Evolutionary conservation across 1,140 invertebrate genomes (phyloP).

Genomic region (Apis florea): DNA sequence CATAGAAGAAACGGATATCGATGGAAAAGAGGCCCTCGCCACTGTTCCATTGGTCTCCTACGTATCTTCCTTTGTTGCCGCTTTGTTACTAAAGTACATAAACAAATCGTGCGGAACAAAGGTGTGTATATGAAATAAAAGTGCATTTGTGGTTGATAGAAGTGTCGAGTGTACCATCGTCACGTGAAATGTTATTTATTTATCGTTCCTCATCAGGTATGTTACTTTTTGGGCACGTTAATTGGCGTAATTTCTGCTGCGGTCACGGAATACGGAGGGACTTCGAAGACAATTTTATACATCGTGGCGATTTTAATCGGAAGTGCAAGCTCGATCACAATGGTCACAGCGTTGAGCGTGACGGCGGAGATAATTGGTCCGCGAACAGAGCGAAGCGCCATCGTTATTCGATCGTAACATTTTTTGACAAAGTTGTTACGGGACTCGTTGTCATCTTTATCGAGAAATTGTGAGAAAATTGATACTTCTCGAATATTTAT

Average conservation of each 20-base stretch:
- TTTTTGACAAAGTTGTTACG: conserved; percentile 95
- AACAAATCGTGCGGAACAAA: conserved; percentile 81
- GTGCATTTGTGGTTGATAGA: conserved; percentile 76
- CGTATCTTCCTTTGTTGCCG: conserved; percentile 90
- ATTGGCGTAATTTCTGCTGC: conserved; percentile 72
- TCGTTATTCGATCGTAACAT: conserved; percentile 97
- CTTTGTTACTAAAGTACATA: conserved; percentile 88
- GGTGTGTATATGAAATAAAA: conserved; percentile 75
- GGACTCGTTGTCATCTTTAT: conserved; percentile 93
- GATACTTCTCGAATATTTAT: conserved; percentile 29
- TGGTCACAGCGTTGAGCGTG: conserved; percentile 94
- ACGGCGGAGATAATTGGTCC: conserved; percentile 95
- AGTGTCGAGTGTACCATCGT: conserved; percentile 69
- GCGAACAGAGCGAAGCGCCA: conserved; percentile 93
- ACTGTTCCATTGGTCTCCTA: conserved; percentile 93
- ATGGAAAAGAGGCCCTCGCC: conserved; percentile 86
- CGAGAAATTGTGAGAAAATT: conserved; percentile 85
- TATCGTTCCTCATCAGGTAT: conserved; percentile 64
- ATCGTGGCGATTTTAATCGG: conserved; percentile 81
- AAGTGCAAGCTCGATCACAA: conserved; percentile 91
- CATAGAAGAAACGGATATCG: conserved; percentile 85
- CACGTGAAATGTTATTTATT: too few species aligned
- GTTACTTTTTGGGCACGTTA: conserved; percentile 73
- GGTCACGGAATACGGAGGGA: conserved; percentile 71
- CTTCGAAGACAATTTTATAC: conserved; percentile 70